Conservation (phyloP, 2,113 vertebrate genomes). For the Cryptomyrus ogoouensis region DNA sequence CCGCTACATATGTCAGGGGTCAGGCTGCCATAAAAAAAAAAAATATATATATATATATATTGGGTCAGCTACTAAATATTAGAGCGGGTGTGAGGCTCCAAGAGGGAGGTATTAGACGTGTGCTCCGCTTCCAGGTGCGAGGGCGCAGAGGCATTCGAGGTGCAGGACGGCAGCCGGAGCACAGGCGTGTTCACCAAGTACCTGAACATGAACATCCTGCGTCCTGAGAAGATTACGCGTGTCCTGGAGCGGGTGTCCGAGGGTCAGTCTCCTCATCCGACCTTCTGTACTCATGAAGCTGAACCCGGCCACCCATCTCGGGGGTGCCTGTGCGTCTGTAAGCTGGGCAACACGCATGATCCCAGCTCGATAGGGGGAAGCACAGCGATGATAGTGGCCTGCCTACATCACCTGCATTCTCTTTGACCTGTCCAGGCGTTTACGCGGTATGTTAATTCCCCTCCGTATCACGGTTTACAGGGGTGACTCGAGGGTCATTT, state of each 20-base stretch:
- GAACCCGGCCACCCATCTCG: neutral
- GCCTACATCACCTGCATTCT: neutral
- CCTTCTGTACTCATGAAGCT: neutral
- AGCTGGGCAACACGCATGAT: neutral
- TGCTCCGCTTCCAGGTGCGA: conserved; percentile 59
- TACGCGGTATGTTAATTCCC: neutral
- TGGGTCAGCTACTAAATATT: neutral
- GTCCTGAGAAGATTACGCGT: conserved; percentile 70
- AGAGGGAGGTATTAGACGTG: neutral
- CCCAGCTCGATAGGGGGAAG: neutral
- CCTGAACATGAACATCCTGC: conserved; percentile 73
- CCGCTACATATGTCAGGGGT: neutral
- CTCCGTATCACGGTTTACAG: neutral
- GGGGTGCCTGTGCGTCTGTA: neutral
- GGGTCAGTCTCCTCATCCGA: conserved; percentile 51
- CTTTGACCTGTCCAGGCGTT: neutral
- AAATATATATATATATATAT: no score
- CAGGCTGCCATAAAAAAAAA: no score
- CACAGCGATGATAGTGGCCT: neutral
- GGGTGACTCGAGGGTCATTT: neutral
- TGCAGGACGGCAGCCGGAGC: conserved; percentile 75
- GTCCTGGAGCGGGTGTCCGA: conserved; percentile 77
- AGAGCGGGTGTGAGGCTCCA: neutral
- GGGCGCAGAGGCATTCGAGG: conserved; percentile 77
- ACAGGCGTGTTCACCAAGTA: conserved; percentile 84